Conservation (phyloP, 1,140 invertebrate species). For the Achroia grisella region DNA sequence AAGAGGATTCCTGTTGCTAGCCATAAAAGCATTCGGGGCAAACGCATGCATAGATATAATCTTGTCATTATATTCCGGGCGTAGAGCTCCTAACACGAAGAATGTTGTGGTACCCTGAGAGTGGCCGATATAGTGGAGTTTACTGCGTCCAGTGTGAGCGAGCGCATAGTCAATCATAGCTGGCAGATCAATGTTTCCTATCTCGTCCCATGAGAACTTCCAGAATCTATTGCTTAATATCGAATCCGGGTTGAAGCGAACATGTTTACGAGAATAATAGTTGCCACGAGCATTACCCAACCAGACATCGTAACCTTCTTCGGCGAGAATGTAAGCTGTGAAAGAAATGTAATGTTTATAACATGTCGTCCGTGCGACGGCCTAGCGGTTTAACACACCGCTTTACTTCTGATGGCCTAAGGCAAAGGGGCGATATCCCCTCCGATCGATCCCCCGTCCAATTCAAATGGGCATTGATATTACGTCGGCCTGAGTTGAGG, state of each 20-base stretch:
- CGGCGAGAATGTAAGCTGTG: constrained; percentile 79
- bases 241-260: constrained; percentile 72
- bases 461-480: too few relatives aligned
- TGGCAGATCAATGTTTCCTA: constrained; percentile 84
- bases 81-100: constrained; percentile 76
- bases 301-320: constrained; percentile 86
- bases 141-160: constrained; percentile 72
- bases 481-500: too few relatives aligned
- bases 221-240: constrained; percentile 77
- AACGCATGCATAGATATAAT: constrained; percentile 79
- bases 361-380: too few relatives aligned
- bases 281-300: constrained; percentile 82
- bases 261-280: constrained; percentile 77
- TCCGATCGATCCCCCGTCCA: too few relatives aligned
- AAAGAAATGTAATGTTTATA: constrained; percentile 17
- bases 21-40: constrained; percentile 79
- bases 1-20: constrained; percentile 74
- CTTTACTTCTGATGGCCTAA: too few relatives aligned
- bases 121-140: constrained; percentile 82
- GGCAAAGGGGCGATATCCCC: too few relatives aligned
- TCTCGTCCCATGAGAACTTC: constrained; percentile 88
- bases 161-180: constrained; percentile 84
- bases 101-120: constrained; percentile 81
- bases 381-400: too few relatives aligned
- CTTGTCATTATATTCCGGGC: constrained; percentile 79